These are phyloP conservation scores for Platycheirus rosarum DNA, from an alignment of 2,888 invertebrate species.

Conservation along the genomic window DNA sequence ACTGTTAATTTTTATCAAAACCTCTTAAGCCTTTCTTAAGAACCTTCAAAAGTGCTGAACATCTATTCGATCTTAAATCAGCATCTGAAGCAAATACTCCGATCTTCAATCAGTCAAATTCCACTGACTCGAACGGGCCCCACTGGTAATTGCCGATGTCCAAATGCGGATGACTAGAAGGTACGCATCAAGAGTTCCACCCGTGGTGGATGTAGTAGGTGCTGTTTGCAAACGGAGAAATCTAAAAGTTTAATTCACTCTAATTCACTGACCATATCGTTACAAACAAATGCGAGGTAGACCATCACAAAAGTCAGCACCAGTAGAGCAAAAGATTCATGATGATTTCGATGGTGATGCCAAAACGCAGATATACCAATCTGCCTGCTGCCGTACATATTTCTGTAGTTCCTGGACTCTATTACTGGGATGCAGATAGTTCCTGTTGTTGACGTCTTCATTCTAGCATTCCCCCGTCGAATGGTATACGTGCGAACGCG, in stretches of 20 bases:
- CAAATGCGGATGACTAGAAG: slow-evolving; percentile 3
- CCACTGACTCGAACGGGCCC: too few relatives aligned
- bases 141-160: neutral
- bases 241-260: slow-evolving; percentile 74
- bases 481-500: slow-evolving; percentile 68
- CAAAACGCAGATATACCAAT: slow-evolving; percentile 52
- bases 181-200: slow-evolving; percentile 56
- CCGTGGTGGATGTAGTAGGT: slow-evolving; percentile 33
- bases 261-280: slow-evolving; percentile 75
- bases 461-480: slow-evolving; percentile 44
- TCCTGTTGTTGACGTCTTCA: slow-evolving; percentile 69
- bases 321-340: slow-evolving; percentile 31
- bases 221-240: slow-evolving; percentile 49
- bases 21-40: too few relatives aligned
- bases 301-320: slow-evolving; percentile 2
- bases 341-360: slow-evolving; percentile 61
- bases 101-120: too few relatives aligned
- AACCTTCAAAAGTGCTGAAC: too few relatives aligned
- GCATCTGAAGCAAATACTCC: too few relatives aligned
- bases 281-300: slow-evolving; percentile 39
- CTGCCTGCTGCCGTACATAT: slow-evolving; percentile 8
- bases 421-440: slow-evolving; percentile 33
- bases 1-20: too few relatives aligned
- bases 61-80: too few relatives aligned
- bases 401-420: slow-evolving; percentile 9